Conservation (phyloP, 2,888 invertebrate genomes). For the Keiferia lycopersicella region DNA sequence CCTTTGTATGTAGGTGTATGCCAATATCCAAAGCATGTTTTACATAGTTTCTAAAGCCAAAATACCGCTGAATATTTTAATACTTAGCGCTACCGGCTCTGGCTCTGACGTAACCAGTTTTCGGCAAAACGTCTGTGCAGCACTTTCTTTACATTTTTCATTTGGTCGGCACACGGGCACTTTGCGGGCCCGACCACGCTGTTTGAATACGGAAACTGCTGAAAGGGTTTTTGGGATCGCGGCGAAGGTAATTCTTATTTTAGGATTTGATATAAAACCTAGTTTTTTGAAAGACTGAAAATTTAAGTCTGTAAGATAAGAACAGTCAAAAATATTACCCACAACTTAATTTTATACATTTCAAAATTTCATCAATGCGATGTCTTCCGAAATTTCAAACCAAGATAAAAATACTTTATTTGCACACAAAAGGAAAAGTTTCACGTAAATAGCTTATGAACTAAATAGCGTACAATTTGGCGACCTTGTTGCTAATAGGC, state of each 20-base stretch:
- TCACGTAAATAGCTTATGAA: too few relatives aligned
- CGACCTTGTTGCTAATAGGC: too few relatives aligned
- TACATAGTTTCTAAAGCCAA: not conserved
- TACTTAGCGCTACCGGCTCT: not conserved
- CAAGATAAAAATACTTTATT: too few relatives aligned
- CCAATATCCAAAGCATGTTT: not conserved
- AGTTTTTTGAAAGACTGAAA: too few relatives aligned
- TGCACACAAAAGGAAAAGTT: too few relatives aligned
- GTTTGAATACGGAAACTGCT: conserved; percentile 34
- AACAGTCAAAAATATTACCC: too few relatives aligned
- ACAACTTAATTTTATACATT: too few relatives aligned
- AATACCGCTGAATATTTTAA: not conserved
- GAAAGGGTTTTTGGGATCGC: conserved; percentile 25
- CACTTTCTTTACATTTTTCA: conserved; percentile 38
- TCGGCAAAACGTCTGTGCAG: not conserved
- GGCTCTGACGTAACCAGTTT: conserved; percentile 2
- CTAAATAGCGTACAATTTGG: too few relatives aligned
- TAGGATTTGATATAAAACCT: not conserved
- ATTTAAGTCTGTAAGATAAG: too few relatives aligned
- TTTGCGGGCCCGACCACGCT: conserved; percentile 33
- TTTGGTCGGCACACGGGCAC: conserved; percentile 31
- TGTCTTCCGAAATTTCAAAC: too few relatives aligned
- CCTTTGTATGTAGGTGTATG: too few relatives aligned
- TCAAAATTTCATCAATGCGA: too few relatives aligned
- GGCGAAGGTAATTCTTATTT: not conserved